phyloP scores from a whole-genome alignment of 2,797 vertebrate genomes.

The Poeciliopsis presidionis region DNA sequence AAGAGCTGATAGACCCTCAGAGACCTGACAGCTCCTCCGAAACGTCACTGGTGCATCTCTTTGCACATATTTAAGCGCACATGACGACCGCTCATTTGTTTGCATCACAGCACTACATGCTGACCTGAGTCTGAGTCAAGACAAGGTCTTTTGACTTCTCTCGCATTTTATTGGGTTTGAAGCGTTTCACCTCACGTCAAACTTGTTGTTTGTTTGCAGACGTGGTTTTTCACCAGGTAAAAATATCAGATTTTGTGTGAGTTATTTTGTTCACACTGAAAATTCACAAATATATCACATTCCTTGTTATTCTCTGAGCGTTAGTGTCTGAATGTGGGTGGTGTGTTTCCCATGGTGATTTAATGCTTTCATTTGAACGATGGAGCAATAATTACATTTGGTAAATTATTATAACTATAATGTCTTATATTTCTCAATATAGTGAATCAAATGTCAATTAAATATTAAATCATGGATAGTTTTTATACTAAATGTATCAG shows the following conservation, averaged over 20 bases:
- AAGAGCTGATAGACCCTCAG: slow-evolving; percentile 1
- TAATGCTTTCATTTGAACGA: slow-evolving; percentile 36
- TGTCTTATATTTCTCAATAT: not conserved
- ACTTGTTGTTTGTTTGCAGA: slow-evolving; percentile 18
- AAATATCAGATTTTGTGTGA: slow-evolving; percentile 29
- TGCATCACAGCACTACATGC: not conserved
- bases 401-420: slow-evolving; percentile 34
- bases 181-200: not conserved
- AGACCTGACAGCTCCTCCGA: slow-evolving; percentile 4
- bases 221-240: slow-evolving; percentile 3
- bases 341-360: slow-evolving; percentile 48
- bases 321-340: slow-evolving; percentile 51
- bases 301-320: slow-evolving; percentile 37
- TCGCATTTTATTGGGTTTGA: not conserved
- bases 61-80: slow-evolving; percentile 4
- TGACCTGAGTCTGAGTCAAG: not conserved
- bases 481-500: not conserved
- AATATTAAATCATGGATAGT: not conserved
- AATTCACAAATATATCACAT: slow-evolving; percentile 37
- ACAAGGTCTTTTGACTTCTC: not conserved
- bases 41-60: slow-evolving; percentile 1
- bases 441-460: not conserved
- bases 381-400: slow-evolving; percentile 51
- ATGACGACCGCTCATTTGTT: slow-evolving; percentile 11
- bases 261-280: slow-evolving; percentile 41